phyloP scores from a whole-genome alignment of 2,113 vertebrate genomes.

The Antechinus stuartii region DNA sequence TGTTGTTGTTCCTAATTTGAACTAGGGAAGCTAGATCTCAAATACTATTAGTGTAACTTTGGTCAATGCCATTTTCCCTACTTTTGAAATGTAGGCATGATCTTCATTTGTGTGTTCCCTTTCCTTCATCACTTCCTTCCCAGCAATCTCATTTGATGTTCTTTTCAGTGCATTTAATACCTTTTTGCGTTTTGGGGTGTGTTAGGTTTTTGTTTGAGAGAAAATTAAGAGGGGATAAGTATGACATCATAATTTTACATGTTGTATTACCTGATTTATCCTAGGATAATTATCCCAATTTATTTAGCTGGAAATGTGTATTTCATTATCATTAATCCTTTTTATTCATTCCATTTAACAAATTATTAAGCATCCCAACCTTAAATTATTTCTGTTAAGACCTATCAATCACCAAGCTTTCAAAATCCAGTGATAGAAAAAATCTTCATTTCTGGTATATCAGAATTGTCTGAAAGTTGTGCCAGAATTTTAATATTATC shows the following conservation, averaged over 20 bases:
- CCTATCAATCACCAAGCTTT: background rate
- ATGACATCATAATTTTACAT: background rate
- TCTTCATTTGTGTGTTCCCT: background rate
- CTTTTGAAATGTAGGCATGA: background rate
- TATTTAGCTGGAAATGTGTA: background rate
- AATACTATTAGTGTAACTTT: background rate
- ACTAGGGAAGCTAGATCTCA: background rate
- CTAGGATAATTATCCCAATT: background rate
- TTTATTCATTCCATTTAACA: background rate
- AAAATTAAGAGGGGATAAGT: background rate
- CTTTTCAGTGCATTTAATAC: background rate
- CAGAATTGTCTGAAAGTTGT: background rate
- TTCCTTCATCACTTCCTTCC: background rate
- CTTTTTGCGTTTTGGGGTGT: background rate
- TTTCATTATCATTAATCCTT: background rate
- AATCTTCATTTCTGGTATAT: background rate
- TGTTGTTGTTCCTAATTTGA: background rate
- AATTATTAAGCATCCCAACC: background rate
- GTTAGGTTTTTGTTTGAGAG: background rate
- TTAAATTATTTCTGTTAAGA: background rate
- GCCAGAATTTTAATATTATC: background rate
- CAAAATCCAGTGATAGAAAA: background rate
- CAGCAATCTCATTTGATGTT: background rate
- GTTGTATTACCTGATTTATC: background rate
- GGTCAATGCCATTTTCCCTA: background rate